Percentiles rank a stretch among this genome's conserved stretches.
phyloP scores from a whole-genome alignment of 1,140 invertebrate genomes.

The Acromyrmex charruanus region DNA sequence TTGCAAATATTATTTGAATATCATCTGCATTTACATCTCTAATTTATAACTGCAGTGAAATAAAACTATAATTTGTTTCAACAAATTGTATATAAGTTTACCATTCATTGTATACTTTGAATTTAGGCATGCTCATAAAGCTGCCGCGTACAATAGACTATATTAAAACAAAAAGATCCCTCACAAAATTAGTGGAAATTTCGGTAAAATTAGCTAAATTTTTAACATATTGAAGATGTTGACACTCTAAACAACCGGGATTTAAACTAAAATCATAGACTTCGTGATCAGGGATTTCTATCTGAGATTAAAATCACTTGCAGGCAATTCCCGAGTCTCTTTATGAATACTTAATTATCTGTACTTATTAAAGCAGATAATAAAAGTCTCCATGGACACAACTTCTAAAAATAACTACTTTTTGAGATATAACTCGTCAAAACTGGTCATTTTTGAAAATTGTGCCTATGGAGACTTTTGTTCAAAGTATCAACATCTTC shows the following conservation, averaged over 20 bases:
- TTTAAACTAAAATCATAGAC: not conserved
- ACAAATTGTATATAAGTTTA: not conserved
- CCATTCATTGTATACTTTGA: not conserved
- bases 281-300: slow-evolving; percentile 3
- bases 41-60: not conserved
- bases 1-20: not conserved
- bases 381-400: no score
- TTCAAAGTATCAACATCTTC: no score
- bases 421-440: no score
- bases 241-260: not conserved
- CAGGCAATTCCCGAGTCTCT: not conserved
- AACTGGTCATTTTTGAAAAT: not conserved
- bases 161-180: not conserved
- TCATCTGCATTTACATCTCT: not conserved
- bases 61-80: not conserved
- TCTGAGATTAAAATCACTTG: slow-evolving; percentile 32
- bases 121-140: not conserved
- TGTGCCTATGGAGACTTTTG: no score
- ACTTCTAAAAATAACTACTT: no score
- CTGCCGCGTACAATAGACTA: no score
- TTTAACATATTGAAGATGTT: no score
- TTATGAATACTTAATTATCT: slow-evolving; percentile 16
- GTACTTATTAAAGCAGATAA: not conserved
- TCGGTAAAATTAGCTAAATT: no score
- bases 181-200: no score